phyloP scores from a whole-genome alignment of 2,113 vertebrate genomes.

The Corydoras maculifer region DNA sequence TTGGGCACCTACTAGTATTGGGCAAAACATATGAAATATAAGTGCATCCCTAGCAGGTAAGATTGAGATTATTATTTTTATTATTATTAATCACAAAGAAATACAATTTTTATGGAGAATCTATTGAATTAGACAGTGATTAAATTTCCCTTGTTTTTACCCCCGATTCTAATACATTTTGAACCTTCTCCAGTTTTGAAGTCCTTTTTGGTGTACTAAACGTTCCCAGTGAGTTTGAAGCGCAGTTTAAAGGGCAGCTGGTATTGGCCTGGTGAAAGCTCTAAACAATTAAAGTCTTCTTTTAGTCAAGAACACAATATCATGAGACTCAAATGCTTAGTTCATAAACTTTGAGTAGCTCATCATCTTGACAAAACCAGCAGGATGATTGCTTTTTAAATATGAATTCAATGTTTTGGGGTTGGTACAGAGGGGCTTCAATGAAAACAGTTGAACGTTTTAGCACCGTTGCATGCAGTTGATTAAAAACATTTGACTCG shows the following conservation, averaged over 20 bases:
- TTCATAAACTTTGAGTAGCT: background rate
- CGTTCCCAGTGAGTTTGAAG: slow-evolving; percentile 8
- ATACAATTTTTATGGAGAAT: slow-evolving; percentile 1
- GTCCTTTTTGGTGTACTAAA: slow-evolving; percentile 4
- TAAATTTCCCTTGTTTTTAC: slow-evolving; percentile 1
- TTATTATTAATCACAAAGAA: background rate
- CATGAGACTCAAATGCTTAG: background rate
- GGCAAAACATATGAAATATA: slow-evolving; percentile 45
- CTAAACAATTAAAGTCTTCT: slow-evolving; percentile 3
- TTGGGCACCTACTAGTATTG: slow-evolving; percentile 57
- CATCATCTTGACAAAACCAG: background rate
- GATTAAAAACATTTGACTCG: slow-evolving; percentile 11
- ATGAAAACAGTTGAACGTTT: slow-evolving; percentile 18
- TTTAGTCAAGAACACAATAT: slow-evolving; percentile 11
- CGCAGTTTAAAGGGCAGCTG: background rate
- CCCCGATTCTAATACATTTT: background rate
- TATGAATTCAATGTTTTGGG: slow-evolving; percentile 17
- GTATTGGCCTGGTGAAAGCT: slow-evolving; percentile 6
- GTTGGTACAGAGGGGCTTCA: background rate
- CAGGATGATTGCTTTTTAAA: slow-evolving; percentile 20
- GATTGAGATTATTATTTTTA: slow-evolving; percentile 38
- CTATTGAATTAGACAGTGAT: slow-evolving; percentile 5
- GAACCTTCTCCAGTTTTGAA: background rate
- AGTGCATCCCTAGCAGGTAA: slow-evolving; percentile 66
- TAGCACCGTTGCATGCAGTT: slow-evolving; percentile 21